These are phyloP conservation scores for Alloplasta piceator DNA, from an alignment of 2,888 invertebrate genomes.

Conservation along the genomic window DNA sequence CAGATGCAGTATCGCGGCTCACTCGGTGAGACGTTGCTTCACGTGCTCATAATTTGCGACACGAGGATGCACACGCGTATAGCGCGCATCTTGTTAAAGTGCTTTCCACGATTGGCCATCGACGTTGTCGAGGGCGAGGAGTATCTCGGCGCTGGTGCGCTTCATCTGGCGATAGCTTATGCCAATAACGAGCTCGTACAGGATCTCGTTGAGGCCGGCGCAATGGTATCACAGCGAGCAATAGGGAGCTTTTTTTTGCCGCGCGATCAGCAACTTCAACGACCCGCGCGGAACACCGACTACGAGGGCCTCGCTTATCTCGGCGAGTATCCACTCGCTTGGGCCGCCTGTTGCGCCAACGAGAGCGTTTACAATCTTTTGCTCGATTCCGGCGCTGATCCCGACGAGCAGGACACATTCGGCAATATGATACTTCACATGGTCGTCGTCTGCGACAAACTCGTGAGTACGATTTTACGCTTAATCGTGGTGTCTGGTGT, in stretches of 20 bases:
- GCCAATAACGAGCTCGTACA: constrained; percentile 97
- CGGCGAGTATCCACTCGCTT: constrained; percentile 98
- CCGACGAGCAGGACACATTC: constrained; percentile 97
- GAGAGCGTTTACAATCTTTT: constrained; percentile 98
- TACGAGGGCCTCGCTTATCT: constrained; percentile 98
- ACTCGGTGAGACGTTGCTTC: constrained; percentile 96
- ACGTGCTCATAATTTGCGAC: constrained; percentile 97
- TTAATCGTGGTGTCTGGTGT: too few relatives aligned
- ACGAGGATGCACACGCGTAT: constrained; percentile 93
- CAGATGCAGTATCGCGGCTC: constrained; percentile 98
- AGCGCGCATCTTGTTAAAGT: constrained; percentile 94
- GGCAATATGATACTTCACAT: constrained; percentile 99
- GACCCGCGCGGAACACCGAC: constrained; percentile 92
- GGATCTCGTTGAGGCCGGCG: constrained; percentile 95
- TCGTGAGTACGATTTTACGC: constrained; percentile 85
- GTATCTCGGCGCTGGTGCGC: constrained; percentile 96
- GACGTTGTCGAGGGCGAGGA: constrained; percentile 99
- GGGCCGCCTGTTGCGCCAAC: constrained; percentile 98
- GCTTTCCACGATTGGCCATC: constrained; percentile 93
- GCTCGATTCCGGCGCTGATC: constrained; percentile 96
- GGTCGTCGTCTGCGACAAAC: constrained; percentile 98
- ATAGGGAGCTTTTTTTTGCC: constrained; percentile 98
- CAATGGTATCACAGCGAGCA: constrained; percentile 96
- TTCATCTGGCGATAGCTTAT: constrained; percentile 98
- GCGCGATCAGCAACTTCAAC: constrained; percentile 94